Evolutionary conservation across 1,140 invertebrate genomes (phyloP), one percentile per base, ranked within the genome.

Genomic region (Drosophila neocordata): DNA sequence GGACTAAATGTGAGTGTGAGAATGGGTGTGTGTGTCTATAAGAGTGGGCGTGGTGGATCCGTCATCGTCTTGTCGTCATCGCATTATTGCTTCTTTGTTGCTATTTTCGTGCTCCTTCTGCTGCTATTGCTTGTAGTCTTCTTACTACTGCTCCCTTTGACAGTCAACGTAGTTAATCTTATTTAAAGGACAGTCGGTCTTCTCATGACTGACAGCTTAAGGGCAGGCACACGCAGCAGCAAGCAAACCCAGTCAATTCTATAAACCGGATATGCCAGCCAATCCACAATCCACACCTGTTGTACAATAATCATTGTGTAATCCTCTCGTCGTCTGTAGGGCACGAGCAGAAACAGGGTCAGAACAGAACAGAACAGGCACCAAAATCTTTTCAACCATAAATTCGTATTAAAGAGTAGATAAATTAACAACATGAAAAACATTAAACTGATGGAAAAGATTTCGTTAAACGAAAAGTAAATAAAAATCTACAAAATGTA

Each of bases 151-250:
- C 18, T 20, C 41, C 9, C 18, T 48, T 48, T 48, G 41, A 11
- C 59, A 60, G 48, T 31, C 62, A 56, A 55, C 69, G 65, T 53
- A 67, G 72, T 83, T 82, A 85, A 87, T 85, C 82, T 82, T 79
- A 69, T 82, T 85, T 87, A 85, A 76, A 53, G 70, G 60, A 62
- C 70, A 83, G 62, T 68, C 63, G 34, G 38, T 24, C 38, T 38
- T 53, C 37, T 52, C 24, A 60, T 70, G 69, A 74, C 79, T 65
- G 60, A 75, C 59, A 41, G 22, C 20, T 37, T 18, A 24, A 65
- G 7, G 53, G 11, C 53, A 11, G 53, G 11, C 53, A 18, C 8
- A 20, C 15, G 8, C 8, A 18, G 5, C 12, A 15, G n/a, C 12
- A 7, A 5, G 13, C 27, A 31, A 31, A 48, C 41, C 15, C 41